Evolutionary conservation across 2,797 vertebrate genomes (phyloP).

Genomic region (Pantherophis alleghaniensis): DNA sequence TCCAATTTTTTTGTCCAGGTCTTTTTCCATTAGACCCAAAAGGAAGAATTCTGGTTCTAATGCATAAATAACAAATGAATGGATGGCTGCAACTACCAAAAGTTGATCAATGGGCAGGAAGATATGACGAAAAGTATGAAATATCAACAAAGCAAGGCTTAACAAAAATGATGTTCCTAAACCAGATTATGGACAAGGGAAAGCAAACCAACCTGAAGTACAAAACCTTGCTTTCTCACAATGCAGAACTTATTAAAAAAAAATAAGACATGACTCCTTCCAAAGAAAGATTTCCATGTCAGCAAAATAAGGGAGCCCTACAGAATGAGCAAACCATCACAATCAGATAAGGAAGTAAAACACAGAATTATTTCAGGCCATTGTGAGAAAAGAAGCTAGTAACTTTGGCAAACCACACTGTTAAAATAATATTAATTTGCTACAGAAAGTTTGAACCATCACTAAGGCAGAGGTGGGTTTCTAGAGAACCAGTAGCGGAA

Average conservation of each 20-base stretch:
- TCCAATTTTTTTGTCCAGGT: no score
- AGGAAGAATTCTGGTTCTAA: not conserved
- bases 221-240: not conserved
- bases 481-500: no score
- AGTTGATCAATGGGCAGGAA: not conserved
- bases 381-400: not conserved
- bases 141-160: not conserved
- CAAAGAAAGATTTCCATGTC: not conserved
- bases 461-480: not conserved
- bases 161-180: not conserved
- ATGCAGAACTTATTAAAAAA: not conserved
- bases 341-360: not conserved
- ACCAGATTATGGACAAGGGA: not conserved
- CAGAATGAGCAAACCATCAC: not conserved
- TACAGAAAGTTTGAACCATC: not conserved
- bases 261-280: not conserved
- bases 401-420: not conserved
- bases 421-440: not conserved
- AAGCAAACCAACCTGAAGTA: not conserved
- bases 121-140: not conserved
- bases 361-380: not conserved
- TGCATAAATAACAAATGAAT: not conserved
- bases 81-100: not conserved
- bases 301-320: not conserved
- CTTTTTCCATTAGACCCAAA: no score